These are phyloP conservation scores for Cataglyphis altisquamis DNA, from an alignment of 2,888 invertebrate genomes.

Conservation along the genomic window DNA sequence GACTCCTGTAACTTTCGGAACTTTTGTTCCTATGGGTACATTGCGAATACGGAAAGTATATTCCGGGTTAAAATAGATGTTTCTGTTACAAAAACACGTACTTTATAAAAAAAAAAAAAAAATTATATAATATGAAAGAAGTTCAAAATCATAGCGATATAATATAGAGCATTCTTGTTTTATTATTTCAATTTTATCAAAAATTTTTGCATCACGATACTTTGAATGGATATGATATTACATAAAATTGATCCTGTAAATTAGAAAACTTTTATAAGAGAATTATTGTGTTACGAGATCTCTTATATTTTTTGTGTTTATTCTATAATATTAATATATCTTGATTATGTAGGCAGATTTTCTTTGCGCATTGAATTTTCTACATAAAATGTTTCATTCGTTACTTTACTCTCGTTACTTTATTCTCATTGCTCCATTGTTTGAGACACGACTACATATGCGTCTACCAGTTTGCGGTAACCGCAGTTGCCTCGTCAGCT, in stretches of 20 bases:
- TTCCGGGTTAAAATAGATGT: slow-evolving; percentile 23
- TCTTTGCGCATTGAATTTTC: background rate
- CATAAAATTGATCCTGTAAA: background rate
- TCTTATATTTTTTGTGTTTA: background rate
- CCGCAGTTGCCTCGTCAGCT: slow-evolving; percentile 50
- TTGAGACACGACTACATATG: slow-evolving; percentile 22
- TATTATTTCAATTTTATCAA: background rate
- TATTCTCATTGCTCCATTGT: slow-evolving; percentile 42
- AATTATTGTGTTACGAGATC: background rate
- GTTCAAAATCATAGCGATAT: background rate
- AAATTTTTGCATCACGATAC: background rate
- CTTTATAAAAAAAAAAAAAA: background rate
- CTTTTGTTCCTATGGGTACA: slow-evolving; percentile 33
- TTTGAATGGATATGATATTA: background rate
- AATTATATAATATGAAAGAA: background rate
- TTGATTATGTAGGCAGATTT: background rate
- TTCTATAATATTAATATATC: slow-evolving; percentile 9
- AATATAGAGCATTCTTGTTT: background rate
- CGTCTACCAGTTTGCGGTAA: slow-evolving; percentile 38
- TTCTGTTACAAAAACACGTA: slow-evolving; percentile 5
- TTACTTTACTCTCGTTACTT: slow-evolving; percentile 8
- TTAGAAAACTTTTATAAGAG: background rate
- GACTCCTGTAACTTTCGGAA: slow-evolving; percentile 44
- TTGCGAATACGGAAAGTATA: slow-evolving; percentile 15
- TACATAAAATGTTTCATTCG: slow-evolving; percentile 11